A percentile compares a stretch with the other conserved stretches of the same genome.
These are phyloP conservation scores for Drosophila subquinaria DNA, from an alignment of 2,888 invertebrate species.

Conservation along the genomic window DNA sequence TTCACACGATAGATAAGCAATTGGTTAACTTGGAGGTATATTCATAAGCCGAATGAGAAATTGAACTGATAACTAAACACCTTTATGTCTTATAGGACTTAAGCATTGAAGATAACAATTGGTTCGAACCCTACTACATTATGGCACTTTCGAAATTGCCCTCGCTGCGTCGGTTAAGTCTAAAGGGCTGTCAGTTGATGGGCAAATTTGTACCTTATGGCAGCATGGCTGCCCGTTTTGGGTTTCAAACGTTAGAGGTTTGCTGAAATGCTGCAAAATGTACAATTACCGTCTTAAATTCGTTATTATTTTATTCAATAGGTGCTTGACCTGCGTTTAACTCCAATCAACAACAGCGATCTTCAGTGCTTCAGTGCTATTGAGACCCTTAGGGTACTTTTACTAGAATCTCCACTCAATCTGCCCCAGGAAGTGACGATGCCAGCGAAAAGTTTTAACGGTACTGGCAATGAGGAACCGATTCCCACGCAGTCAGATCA, in stretches of 20 bases:
- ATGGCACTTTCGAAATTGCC: conserved; percentile 91
- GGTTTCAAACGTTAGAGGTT: conserved; percentile 86
- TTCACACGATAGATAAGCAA: conserved; percentile 83
- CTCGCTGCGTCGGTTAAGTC: conserved; percentile 87
- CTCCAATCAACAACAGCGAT: conserved; percentile 87
- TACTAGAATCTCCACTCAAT: conserved; percentile 85
- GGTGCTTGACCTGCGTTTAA: conserved; percentile 87
- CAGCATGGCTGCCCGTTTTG: conserved; percentile 90
- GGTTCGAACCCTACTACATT: conserved; percentile 91
- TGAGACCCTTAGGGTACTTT: conserved; percentile 86
- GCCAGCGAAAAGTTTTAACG: conserved; percentile 43
- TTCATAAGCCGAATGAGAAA: neutral
- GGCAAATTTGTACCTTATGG: conserved; percentile 92
- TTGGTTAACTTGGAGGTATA: conserved; percentile 79
- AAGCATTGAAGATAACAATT: conserved; percentile 90
- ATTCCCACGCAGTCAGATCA: conserved; percentile 26
- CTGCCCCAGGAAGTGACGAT: conserved; percentile 24
- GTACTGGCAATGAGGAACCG: conserved; percentile 36
- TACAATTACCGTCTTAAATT: neutral
- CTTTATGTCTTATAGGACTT: conserved; percentile 87
- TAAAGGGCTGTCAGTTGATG: conserved; percentile 89
- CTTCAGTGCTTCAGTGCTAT: conserved; percentile 87
- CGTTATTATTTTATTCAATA: conserved; percentile 54
- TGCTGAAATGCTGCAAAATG: neutral
- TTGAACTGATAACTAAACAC: neutral